Evolutionary conservation across 2,797 vertebrate species (phyloP).

Genomic region (Ispidina lecontei): DNA sequence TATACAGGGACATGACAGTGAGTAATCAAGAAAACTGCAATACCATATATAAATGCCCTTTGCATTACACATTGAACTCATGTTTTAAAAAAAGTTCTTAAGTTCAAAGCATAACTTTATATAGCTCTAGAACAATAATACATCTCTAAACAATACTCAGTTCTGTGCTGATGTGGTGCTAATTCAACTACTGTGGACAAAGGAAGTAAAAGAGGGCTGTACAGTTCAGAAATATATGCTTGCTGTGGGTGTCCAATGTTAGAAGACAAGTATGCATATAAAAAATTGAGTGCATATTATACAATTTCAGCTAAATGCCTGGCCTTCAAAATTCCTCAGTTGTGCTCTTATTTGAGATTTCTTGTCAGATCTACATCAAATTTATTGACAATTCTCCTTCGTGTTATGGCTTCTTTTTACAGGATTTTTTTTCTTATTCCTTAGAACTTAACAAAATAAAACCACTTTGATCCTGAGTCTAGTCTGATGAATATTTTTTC

Average conservation of each 20-base stretch:
- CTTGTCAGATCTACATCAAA: not conserved
- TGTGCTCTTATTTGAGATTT: not conserved
- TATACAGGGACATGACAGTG: not conserved
- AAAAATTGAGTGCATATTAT: not conserved
- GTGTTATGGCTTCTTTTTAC: too few relatives aligned
- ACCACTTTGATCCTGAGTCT: too few relatives aligned
- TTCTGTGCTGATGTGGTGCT: not conserved
- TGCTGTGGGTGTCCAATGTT: not conserved
- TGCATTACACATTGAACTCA: not conserved
- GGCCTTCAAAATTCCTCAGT: not conserved
- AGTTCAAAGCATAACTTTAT: not conserved
- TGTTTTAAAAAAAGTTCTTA: not conserved
- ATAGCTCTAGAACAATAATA: not conserved
- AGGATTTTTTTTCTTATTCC: too few relatives aligned
- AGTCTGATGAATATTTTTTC: too few relatives aligned
- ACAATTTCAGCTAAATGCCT: rapidly evolving
- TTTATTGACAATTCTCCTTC: too few relatives aligned
- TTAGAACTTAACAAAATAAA: too few relatives aligned
- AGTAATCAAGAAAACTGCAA: not conserved
- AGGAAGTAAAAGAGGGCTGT: not conserved
- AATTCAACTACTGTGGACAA: not conserved
- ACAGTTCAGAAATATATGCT: not conserved
- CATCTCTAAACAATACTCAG: not conserved
- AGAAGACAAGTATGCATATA: not conserved
- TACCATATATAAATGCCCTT: not conserved